These are phyloP conservation scores for Pycnonotus jocosus DNA, from an alignment of 2,113 vertebrate genomes.

Conservation along the genomic window DNA sequence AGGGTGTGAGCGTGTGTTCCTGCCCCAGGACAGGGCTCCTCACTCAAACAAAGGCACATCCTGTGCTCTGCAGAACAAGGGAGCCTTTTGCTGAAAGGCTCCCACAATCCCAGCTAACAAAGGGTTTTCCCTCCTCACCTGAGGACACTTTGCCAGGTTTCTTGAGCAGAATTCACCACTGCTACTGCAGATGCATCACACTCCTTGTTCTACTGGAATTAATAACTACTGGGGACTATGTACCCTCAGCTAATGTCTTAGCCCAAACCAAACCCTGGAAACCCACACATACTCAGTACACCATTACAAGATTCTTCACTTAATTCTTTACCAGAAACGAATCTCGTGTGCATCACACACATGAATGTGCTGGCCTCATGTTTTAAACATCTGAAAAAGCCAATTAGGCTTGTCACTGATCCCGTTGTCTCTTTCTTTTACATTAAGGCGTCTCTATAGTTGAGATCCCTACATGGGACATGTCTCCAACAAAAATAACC, in stretches of 20 bases:
- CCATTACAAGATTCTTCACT: background rate
- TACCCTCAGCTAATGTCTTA: background rate
- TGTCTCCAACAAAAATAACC: background rate
- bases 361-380: background rate
- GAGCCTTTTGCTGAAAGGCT: background rate
- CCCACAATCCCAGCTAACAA: background rate
- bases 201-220: background rate
- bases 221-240: background rate
- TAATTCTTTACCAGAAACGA: background rate
- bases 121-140: background rate
- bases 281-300: background rate
- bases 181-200: background rate
- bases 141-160: background rate
- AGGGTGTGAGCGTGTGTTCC: background rate
- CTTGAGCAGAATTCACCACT: background rate
- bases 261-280: background rate
- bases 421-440: background rate
- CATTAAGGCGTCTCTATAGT: background rate
- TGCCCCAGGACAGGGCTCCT: background rate
- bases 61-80: background rate
- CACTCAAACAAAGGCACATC: background rate
- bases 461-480: background rate
- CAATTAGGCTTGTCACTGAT: background rate
- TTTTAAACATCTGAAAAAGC: conserved; percentile 40
- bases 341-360: background rate